A percentile compares a stretch with the other conserved stretches of the same genome.
Evolutionary conservation across 37 sponge, comb jelly and placozoan genomes (phyloP).

Genomic region (Oopsacas minuta): DNA sequence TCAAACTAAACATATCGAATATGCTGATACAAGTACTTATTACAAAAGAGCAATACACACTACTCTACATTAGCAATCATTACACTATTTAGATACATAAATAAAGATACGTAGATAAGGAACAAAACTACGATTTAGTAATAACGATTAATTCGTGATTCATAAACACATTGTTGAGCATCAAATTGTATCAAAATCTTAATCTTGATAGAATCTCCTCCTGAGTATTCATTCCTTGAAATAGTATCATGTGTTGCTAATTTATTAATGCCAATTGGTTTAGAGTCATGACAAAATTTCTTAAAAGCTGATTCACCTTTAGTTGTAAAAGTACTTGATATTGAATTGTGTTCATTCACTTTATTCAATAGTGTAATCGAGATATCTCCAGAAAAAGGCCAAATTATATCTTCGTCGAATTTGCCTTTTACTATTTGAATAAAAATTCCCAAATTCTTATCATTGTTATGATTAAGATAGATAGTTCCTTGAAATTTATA

Average conservation of each 20-base stretch:
- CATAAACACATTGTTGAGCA: too few species aligned
- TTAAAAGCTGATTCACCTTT: neutral
- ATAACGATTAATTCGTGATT: too few species aligned
- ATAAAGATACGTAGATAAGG: too few species aligned
- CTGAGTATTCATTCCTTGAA: neutral
- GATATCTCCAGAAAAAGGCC: neutral
- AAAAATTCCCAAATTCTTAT: neutral
- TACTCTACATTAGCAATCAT: too few species aligned
- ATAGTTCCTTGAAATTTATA: neutral
- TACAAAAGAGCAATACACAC: too few species aligned
- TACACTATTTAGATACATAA: too few species aligned
- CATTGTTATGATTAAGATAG: neutral
- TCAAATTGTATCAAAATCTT: neutral
- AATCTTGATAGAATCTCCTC: neutral
- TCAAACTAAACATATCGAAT: too few species aligned
- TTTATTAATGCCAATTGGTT: neutral
- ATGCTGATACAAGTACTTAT: too few species aligned
- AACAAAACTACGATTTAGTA: too few species aligned
- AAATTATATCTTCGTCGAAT: neutral
- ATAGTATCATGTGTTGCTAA: neutral
- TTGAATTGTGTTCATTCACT: neutral
- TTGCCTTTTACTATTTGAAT: neutral
- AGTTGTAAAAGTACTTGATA: neutral
- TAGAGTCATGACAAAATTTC: neutral
- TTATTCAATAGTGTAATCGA: neutral